Conservation (phyloP, 2,888 invertebrate genomes). For the Drosophila multiciliata region DNA sequence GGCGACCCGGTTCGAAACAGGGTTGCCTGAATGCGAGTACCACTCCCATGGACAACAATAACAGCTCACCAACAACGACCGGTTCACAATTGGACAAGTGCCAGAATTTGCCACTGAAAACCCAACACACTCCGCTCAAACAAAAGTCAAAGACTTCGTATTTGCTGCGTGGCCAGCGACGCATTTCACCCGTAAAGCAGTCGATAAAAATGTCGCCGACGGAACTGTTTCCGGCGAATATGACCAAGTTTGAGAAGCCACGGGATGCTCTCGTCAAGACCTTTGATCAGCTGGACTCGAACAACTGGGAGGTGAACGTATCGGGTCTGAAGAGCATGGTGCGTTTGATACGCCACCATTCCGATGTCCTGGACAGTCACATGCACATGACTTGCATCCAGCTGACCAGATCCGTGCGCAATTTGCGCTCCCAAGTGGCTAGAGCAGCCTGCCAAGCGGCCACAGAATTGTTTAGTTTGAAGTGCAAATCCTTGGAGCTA, state of each 20-base stretch:
- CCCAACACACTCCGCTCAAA: slow-evolving; percentile 75
- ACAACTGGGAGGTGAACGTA: slow-evolving; percentile 93
- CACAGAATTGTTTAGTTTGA: slow-evolving; percentile 90
- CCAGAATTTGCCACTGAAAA: slow-evolving; percentile 29
- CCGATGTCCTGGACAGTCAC: slow-evolving; percentile 88
- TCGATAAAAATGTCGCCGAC: slow-evolving; percentile 79
- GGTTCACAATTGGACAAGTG: slow-evolving; percentile 59
- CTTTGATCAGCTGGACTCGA: slow-evolving; percentile 88
- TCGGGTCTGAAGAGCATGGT: slow-evolving; percentile 90
- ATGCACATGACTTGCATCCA: slow-evolving; percentile 90
- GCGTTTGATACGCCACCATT: slow-evolving; percentile 89
- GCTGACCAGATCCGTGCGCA: slow-evolving; percentile 92
- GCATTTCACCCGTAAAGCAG: slow-evolving; percentile 83
- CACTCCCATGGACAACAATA: slow-evolving; percentile 79
- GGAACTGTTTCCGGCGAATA: slow-evolving; percentile 79
- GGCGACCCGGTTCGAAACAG: slow-evolving; percentile 58
- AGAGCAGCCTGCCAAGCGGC: slow-evolving; percentile 94
- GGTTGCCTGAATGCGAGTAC: slow-evolving; percentile 63
- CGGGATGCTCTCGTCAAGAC: slow-evolving; percentile 88
- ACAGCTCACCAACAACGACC: slow-evolving; percentile 76
- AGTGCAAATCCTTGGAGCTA: slow-evolving; percentile 87
- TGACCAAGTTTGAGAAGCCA: slow-evolving; percentile 87
- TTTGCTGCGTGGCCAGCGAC: slow-evolving; percentile 80
- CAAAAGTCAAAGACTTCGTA: slow-evolving; percentile 83
- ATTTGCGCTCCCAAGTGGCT: slow-evolving; percentile 96